phyloP scores from a whole-genome alignment of 1,140 invertebrate species.

The Euura saliciscinereae region DNA sequence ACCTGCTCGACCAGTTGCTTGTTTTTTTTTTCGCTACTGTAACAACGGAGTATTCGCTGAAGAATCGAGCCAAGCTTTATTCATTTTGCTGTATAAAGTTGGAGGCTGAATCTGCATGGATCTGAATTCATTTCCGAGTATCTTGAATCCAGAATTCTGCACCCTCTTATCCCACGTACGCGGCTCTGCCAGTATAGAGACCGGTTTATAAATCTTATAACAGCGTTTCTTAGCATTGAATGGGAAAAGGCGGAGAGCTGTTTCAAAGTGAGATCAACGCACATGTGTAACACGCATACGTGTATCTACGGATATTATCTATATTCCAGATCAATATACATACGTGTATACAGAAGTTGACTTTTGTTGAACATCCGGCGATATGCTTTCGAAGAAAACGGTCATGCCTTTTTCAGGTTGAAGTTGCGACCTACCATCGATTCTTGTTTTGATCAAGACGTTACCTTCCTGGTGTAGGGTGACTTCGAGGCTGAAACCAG shows the following conservation, averaged over 20 bases:
- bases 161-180: not conserved
- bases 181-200: not conserved
- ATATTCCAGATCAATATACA: not conserved
- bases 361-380: not conserved
- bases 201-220: conserved; percentile 3
- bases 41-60: not conserved
- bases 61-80: not conserved
- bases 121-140: not conserved
- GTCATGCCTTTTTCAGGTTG: not conserved
- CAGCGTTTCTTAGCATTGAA: conserved; percentile 4
- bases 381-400: conserved; percentile 2
- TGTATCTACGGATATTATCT: no score
- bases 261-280: not conserved
- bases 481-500: not conserved
- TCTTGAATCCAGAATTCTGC: not conserved
- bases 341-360: not conserved
- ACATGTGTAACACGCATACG: not conserved
- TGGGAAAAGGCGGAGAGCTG: not conserved
- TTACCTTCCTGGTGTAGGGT: not conserved
- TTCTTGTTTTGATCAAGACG: not conserved
- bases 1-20: no score
- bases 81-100: no score
- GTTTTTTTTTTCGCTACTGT: no score
- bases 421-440: not conserved
- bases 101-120: not conserved